These are phyloP conservation scores for Bovichtus diacanthus DNA, from an alignment of 2,797 vertebrate species.

Conservation along the genomic window DNA sequence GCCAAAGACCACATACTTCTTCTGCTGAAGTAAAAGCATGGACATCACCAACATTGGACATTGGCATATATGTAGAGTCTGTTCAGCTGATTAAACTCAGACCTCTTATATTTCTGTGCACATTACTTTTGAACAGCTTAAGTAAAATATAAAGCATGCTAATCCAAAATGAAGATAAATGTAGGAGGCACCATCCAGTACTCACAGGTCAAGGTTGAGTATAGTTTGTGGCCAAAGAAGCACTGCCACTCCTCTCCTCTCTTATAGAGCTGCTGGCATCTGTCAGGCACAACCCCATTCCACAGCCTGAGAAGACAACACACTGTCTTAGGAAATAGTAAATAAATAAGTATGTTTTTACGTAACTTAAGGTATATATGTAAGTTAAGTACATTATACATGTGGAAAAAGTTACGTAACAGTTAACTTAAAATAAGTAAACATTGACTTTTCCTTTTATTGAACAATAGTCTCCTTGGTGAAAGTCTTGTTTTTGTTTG, in stretches of 20 bases:
- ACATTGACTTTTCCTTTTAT: no score
- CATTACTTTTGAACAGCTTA: background rate
- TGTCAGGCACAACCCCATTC: slow-evolving; percentile 88
- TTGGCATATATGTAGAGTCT: background rate
- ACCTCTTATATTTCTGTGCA: background rate
- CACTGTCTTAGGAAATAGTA: no score
- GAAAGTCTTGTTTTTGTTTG: no score
- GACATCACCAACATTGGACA: background rate
- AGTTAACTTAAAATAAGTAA: no score
- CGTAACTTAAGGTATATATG: no score
- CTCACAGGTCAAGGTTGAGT: slow-evolving; percentile 87
- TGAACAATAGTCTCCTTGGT: no score
- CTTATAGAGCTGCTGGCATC: slow-evolving; percentile 86
- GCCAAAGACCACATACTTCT: background rate
- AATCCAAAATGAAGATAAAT: background rate
- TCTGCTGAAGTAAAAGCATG: background rate
- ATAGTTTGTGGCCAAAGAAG: slow-evolving; percentile 88
- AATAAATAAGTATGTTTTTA: no score
- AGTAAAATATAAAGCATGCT: background rate
- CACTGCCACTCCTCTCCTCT: slow-evolving; percentile 90
- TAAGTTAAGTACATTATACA: no score
- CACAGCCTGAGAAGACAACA: slow-evolving; percentile 81
- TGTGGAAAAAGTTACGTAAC: no score
- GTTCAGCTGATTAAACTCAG: background rate
- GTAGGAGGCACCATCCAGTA: slow-evolving; percentile 18